Base-by-base conservation (phyloP, 2,113 vertebrate species). In the Ondatra zibethicus region DNA sequence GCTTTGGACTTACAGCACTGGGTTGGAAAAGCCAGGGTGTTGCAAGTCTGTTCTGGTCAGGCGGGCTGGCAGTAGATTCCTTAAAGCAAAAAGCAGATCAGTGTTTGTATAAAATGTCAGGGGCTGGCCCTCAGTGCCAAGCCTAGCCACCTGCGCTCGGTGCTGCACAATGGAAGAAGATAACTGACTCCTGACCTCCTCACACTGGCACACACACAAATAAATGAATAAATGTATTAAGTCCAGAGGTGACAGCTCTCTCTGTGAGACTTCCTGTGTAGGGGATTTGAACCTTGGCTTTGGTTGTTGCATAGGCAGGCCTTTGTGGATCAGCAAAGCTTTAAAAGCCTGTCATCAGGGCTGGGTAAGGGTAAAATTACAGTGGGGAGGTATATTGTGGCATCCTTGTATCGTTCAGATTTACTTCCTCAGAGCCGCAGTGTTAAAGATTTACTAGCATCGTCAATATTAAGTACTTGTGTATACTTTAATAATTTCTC, bases 401-500 rank as follows among this genome's bases (percentile, higher is more conserved):
- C 66, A 42, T 86, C 23, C 68, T 93, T 90, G 17, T 47, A 12
- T 55, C 78, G 21, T 8, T 96, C 39, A 91, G 75, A 66, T 95
- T 92, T 76, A 47, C 76, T 96, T 96, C 93, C 68, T 96, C 31
- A 21, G 82, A 75, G 31, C 72, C 68, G n/a, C 39, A 12, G 3
- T 81, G 55, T 72, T 93, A 76, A 81, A 65, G 33, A 77, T n/a
- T 55, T 23, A 25, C 39, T 65, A 31, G 19, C 73, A 31, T 73
- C 12, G 1, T 75, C 17, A 78, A 17, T 80, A 90, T 50, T 91
- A 88, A 89, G 25, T 42, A 39, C 19, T 76, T 92, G 73, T 91
- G 19, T 88, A 4, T 77, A 47, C 75, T 85, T 94, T 96, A 91
- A 27, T 82, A 76, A 75, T 80, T 92, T 90, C 58, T 52, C n/a